phyloP scores from a whole-genome alignment of 2,888 invertebrate genomes.

The Dugesia japonica region DNA sequence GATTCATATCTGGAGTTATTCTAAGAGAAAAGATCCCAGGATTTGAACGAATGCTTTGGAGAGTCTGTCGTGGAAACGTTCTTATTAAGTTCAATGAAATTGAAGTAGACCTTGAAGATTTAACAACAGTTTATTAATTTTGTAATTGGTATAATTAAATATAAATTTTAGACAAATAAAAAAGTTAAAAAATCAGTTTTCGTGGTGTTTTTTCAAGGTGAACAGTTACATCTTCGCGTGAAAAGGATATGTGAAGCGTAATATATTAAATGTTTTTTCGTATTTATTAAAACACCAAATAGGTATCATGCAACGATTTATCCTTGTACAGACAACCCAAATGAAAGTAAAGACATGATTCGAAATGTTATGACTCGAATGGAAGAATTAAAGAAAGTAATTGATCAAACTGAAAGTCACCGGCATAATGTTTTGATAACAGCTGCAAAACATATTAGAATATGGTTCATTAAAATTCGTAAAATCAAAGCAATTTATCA shows the following conservation, averaged over 20 bases:
- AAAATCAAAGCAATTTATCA: constrained; percentile 99
- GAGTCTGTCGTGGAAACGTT: constrained; percentile 80
- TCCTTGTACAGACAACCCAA: constrained; percentile 90
- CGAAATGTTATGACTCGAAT: constrained; percentile 96
- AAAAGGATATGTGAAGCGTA: constrained; percentile 95
- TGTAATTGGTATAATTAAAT: constrained; percentile 52
- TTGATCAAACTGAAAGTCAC: constrained; percentile 61
- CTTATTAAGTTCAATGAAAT: constrained; percentile 92
- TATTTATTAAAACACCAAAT: too few relatives aligned
- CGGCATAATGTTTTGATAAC: constrained; percentile 86
- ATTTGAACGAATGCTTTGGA: constrained; percentile 90
- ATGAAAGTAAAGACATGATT: constrained; percentile 88
- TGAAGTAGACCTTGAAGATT: constrained; percentile 68
- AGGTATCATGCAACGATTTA: constrained; percentile 83
- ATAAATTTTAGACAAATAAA: constrained; percentile 53
- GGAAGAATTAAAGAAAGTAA: constrained; percentile 66
- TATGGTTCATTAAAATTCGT: constrained; percentile 73
- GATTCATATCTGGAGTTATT: constrained; percentile 96
- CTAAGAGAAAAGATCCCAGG: constrained; percentile 80
- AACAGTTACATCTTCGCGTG: constrained; percentile 85
- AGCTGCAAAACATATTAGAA: constrained; percentile 91
- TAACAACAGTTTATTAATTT: constrained; percentile 51
- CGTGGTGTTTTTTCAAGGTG: constrained; percentile 67
- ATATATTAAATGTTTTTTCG: too few relatives aligned
- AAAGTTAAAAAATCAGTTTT: constrained; percentile 90